phyloP scores from a whole-genome alignment of 2,113 vertebrate genomes.

The Ginglymostoma cirratum region DNA sequence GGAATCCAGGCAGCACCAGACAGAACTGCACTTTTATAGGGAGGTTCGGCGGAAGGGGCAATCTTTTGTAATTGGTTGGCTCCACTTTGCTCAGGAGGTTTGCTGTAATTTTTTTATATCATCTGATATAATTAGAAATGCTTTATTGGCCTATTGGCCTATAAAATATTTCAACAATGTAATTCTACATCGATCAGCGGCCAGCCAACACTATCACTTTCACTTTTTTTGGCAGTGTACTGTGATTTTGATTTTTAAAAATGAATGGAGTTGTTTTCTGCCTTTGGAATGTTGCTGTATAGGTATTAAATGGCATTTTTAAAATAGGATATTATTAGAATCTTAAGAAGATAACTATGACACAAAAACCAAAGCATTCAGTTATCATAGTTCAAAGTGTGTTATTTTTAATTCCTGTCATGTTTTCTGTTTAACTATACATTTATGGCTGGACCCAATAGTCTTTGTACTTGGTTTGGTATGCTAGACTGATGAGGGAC shows the following conservation, averaged over 20 bases:
- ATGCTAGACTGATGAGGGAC: not conserved
- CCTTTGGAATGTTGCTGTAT: not conserved
- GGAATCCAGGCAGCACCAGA: not conserved
- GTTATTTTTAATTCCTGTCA: not conserved
- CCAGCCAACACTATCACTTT: conserved; percentile 7
- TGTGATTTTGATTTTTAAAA: not conserved
- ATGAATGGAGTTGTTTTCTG: not conserved
- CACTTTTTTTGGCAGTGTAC: not conserved
- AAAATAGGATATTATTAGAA: not conserved
- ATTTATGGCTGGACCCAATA: not conserved
- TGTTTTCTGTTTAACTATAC: not conserved
- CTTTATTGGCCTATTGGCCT: not conserved
- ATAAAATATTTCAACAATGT: conserved; percentile 20
- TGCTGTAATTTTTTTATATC: conserved; percentile 19
- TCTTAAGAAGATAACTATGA: not conserved
- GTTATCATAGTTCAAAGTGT: not conserved
- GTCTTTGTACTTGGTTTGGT: not conserved
- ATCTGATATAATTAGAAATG: conserved; percentile 31
- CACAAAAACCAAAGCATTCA: not conserved
- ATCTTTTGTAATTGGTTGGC: not conserved
- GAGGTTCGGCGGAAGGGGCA: not conserved
- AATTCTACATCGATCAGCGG: not conserved
- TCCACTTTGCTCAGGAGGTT: not conserved
- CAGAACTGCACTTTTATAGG: conserved; percentile 1
- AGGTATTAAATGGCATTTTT: not conserved